Base-by-base conservation (phyloP, 1,140 invertebrate genomes). In the Drosophila kepulauana region DNA sequence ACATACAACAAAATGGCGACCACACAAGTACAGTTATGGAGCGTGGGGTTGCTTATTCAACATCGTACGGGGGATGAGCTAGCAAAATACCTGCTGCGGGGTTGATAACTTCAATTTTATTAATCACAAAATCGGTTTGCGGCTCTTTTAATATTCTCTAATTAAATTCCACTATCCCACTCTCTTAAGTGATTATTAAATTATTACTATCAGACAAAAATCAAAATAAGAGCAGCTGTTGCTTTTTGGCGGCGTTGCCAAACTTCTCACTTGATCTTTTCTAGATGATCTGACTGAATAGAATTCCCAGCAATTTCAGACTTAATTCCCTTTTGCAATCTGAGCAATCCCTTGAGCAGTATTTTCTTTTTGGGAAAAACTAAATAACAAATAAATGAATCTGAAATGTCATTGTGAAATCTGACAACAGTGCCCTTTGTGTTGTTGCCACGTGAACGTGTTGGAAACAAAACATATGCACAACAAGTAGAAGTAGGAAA, bases 331-430 rank as follows among this genome's bases (percentile, higher is more conserved):
- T 43, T 7, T 20, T 35, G 80, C 67, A 82, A 82, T 80, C 80
- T 79, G 68, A 82, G 80, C 59, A 67, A 79, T 66, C 63, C 79
- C 67, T 70, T 57, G 62, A 51, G 46, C n/a, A 38, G 35, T 38
- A 10, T 38, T 38, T 38, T 38, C 2, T 38, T 38, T 38, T 65
- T n/a, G 8, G 13, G 20, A 35, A 77, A 72, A 73, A 30, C n/a
- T 28, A 20, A 30, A 13, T 57, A 45, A 48, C 13, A 76, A 56
- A 69, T 43, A 43, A 72, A 80, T 38, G 35, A 88, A 88, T 67
- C 79, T 38, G 58, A 78, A 73, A 72, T 88, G 84, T 88, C 84
- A 87, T 88, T 80, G 56, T n/a, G 58, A 75, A 77, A 66, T 87
- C 73, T 69, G 76, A 69, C 69, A 79, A 82, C 72, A 41, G 66